Evolutionary conservation across 2,888 invertebrate species (phyloP), one percentile per base, ranked within the genome.

Genomic region (Athetis lepigone): DNA sequence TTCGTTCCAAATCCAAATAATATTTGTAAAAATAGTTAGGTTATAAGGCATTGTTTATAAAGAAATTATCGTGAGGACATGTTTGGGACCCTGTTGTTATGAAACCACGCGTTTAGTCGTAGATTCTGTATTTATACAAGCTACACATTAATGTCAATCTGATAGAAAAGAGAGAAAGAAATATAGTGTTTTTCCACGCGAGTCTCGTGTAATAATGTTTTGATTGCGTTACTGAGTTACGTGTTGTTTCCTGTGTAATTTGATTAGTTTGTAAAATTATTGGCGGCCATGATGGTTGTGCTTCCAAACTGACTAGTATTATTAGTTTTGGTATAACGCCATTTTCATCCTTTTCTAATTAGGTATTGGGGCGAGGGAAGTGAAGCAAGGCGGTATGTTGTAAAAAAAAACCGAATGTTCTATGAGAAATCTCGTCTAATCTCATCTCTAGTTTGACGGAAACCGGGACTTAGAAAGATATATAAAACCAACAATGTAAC

Each of bases 111-210:
- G n/a, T 52, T 52, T 43, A 46, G 9, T 42, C 46, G 46, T 54
- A 45, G 37, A 57, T 50, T 56, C 16, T 29, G 50, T 72, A 67
- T 52, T 55, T 68, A 68, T 71, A 73, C 51, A 16, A 72, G 36
- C 46, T 29, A 37, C 40, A 52, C 36, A 54, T 73, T 45, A 60
- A 67, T 56, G 49, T 70, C 42, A 40, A 66, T 67, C 50, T 68
- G 70, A 72, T 67, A 72, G 61, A 45, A 56, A 49, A 47, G 33
- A 64, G 54, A 63, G 56, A 70, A 63, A 70, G 64, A 70, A 56
- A 70, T 70, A 50, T 37, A 36, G 64, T 65, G 27, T 52, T 65
- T 70, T 45, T 45, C 58, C 52, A 54, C 43, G 51, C 42, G 29
- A 43, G 33, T 45, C 55, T 23, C 70, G 63, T 64, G 47, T 54